These are phyloP conservation scores for Macropodus opercularis DNA, from an alignment of 2,797 vertebrate species.

Conservation along the genomic window DNA sequence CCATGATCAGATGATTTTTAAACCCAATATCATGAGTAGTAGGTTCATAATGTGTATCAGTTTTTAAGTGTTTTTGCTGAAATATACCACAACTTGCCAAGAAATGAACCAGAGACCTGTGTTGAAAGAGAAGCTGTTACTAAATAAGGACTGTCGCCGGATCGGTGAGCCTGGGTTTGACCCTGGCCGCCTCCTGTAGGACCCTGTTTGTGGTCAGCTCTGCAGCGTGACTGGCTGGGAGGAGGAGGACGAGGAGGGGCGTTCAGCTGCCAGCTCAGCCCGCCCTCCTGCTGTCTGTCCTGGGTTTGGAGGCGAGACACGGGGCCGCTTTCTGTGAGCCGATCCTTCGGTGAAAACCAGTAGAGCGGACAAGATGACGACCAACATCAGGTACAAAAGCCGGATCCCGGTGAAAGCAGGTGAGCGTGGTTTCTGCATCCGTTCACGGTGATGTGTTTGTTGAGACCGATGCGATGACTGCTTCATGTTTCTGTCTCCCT, in stretches of 20 bases:
- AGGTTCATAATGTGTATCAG: too few species aligned
- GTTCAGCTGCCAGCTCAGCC: constrained; percentile 27
- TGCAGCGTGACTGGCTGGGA: constrained; percentile 41
- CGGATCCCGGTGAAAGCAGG: constrained; percentile 91
- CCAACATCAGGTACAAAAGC: constrained; percentile 92
- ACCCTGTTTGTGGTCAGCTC: constrained; percentile 1
- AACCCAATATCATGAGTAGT: too few species aligned
- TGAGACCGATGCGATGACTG: constrained; percentile 27
- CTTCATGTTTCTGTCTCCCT: constrained; percentile 59
- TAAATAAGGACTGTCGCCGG: not conserved
- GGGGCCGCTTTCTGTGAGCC: constrained; percentile 54
- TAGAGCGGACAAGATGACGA: constrained; percentile 85
- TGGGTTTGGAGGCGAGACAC: constrained; percentile 51
- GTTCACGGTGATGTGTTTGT: not conserved
- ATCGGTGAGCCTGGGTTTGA: constrained; percentile 1
- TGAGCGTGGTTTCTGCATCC: constrained; percentile 65
- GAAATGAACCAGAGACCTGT: too few species aligned
- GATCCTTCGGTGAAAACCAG: constrained; percentile 46
- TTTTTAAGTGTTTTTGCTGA: too few species aligned
- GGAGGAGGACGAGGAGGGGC: constrained; percentile 67
- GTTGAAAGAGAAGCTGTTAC: not conserved
- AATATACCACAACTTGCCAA: too few species aligned
- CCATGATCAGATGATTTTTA: too few species aligned
- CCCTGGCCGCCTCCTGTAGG: not conserved
- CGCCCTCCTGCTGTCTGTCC: constrained; percentile 58